These are phyloP conservation scores for Heliconius congener DNA, from an alignment of 1,140 invertebrate genomes.

Conservation along the genomic window DNA sequence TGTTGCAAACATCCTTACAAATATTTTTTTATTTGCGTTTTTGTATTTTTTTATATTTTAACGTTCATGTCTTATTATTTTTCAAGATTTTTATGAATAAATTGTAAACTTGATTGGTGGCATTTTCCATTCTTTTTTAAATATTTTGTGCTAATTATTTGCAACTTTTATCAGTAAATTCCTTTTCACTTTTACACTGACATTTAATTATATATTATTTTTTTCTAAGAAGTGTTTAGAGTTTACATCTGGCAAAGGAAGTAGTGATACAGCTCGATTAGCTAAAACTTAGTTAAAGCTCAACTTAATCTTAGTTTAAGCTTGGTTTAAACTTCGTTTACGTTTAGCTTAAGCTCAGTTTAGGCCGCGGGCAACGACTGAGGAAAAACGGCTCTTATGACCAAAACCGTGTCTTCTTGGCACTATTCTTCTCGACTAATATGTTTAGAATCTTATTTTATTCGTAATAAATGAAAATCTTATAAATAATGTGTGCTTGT, in stretches of 20 bases:
- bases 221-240: background rate
- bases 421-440: slow-evolving; percentile 14
- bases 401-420: slow-evolving; percentile 6
- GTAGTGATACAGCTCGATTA: background rate
- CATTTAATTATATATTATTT: background rate
- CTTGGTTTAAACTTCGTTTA: background rate
- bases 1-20: background rate
- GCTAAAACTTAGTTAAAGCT: background rate
- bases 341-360: background rate
- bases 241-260: background rate
- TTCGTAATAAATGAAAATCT: slow-evolving; percentile 29
- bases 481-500: background rate
- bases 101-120: too few relatives aligned
- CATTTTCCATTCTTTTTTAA: background rate
- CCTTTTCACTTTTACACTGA: background rate
- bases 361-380: slow-evolving; percentile 5
- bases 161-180: background rate
- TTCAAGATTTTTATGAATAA: too few relatives aligned
- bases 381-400: slow-evolving; percentile 11
- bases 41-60: too few relatives aligned
- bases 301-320: background rate
- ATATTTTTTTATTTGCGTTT: too few relatives aligned
- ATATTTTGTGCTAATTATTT: background rate
- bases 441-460: slow-evolving; percentile 14
- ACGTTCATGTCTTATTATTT: too few relatives aligned